Conservation (phyloP, 2,113 vertebrate genomes). For the Dissostichus mawsoni region DNA sequence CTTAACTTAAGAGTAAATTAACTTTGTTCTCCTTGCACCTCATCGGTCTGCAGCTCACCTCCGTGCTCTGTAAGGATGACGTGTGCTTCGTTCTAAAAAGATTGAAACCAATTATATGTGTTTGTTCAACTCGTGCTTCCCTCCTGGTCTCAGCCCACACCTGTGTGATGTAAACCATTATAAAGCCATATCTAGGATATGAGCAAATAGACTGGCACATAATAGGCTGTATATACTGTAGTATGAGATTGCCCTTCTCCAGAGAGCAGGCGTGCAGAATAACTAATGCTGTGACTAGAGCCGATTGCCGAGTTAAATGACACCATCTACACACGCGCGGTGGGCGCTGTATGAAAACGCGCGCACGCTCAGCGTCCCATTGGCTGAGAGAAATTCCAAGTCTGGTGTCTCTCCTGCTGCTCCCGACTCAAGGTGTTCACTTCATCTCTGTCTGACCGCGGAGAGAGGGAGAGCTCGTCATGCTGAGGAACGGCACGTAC, state of each 20-base stretch:
- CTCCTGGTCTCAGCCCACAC: constrained; percentile 25
- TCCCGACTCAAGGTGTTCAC: constrained; percentile 69
- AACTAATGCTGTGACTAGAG: constrained; percentile 82
- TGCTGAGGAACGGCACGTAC: constrained; percentile 80
- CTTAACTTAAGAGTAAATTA: background rate
- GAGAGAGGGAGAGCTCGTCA: constrained; percentile 57
- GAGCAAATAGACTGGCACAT: constrained; percentile 37
- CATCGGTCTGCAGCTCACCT: background rate
- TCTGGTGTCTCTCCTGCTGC: constrained; percentile 69
- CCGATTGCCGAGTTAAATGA: constrained; percentile 84
- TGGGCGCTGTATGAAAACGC: constrained; percentile 67
- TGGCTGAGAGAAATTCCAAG: constrained; percentile 84
- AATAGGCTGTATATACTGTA: constrained; percentile 28
- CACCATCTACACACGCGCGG: constrained; percentile 41
- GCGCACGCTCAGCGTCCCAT: constrained; percentile 79
- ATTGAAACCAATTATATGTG: constrained; percentile 24
- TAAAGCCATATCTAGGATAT: constrained; percentile 28
- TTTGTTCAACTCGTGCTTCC: constrained; percentile 51
- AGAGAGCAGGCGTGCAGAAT: constrained; percentile 73
- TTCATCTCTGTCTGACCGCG: constrained; percentile 66
- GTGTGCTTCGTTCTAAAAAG: background rate
- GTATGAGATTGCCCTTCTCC: background rate
- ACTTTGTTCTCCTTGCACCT: background rate
- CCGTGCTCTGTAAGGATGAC: background rate
- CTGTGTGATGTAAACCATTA: constrained; percentile 29